Conservation (phyloP, 2,888 invertebrate species). For the Diogma glabrata region DNA sequence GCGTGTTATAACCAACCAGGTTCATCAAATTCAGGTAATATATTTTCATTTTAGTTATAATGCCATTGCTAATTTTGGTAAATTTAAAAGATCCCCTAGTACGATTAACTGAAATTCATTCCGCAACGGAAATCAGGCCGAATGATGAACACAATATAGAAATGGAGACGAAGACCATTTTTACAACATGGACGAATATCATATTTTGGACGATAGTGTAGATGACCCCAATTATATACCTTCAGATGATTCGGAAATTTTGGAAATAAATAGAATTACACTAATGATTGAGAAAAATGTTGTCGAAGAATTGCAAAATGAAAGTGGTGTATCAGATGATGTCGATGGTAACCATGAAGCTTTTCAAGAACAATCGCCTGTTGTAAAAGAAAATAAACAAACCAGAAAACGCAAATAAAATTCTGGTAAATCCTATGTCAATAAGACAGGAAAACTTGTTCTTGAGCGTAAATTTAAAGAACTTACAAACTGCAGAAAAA, state of each 20-base stretch:
- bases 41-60: neutral
- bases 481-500: neutral
- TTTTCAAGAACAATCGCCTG: conserved; percentile 1
- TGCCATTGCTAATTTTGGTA: neutral
- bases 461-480: neutral
- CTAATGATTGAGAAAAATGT: neutral
- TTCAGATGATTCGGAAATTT: neutral
- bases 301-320: neutral
- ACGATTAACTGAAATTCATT: conserved; percentile 2
- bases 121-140: neutral
- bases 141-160: neutral
- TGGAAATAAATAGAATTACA: neutral
- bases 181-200: neutral
- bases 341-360: conserved; percentile 2
- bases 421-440: neutral
- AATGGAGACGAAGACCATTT: neutral
- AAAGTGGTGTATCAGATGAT: conserved; percentile 3
- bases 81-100: conserved; percentile 1
- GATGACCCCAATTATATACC: neutral
- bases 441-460: no score
- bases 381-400: neutral
- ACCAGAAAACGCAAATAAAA: neutral
- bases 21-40: conserved; percentile 1
- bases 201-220: neutral
- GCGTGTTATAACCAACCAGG: neutral